These are phyloP conservation scores for Nomada ruficornis DNA, from an alignment of 2,888 invertebrate genomes.

Conservation along the genomic window DNA sequence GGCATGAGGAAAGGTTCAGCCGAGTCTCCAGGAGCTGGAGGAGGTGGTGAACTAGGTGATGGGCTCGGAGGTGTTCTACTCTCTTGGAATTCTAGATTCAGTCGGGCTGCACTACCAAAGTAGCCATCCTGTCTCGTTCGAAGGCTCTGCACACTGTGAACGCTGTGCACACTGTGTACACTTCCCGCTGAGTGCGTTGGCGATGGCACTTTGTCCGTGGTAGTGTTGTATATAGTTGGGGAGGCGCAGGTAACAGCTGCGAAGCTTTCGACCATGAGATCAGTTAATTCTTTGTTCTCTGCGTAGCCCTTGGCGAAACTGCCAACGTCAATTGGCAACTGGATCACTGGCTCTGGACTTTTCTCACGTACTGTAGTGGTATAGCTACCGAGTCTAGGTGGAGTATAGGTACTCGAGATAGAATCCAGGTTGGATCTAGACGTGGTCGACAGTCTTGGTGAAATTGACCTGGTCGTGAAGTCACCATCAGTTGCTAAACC, in stretches of 20 bases:
- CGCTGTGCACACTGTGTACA: slow-evolving; percentile 79
- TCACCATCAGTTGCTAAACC: slow-evolving; percentile 88
- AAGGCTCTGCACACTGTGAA: slow-evolving; percentile 75
- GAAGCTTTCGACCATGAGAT: slow-evolving; percentile 85
- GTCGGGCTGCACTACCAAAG: slow-evolving; percentile 85
- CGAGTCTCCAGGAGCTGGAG: slow-evolving; percentile 91
- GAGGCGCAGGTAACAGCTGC: slow-evolving; percentile 85
- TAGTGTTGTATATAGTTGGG: slow-evolving; percentile 85
- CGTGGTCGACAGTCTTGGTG: slow-evolving; percentile 80
- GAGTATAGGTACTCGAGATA: slow-evolving; percentile 77
- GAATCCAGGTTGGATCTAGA: slow-evolving; percentile 80
- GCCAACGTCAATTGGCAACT: slow-evolving; percentile 86
- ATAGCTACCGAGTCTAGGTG: slow-evolving; percentile 86
- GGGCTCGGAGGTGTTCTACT: slow-evolving; percentile 83
- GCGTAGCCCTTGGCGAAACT: slow-evolving; percentile 86
- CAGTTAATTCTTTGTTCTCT: slow-evolving; percentile 84
- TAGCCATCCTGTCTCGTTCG: slow-evolving; percentile 89
- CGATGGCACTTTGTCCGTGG: slow-evolving; percentile 86
- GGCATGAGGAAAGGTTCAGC: slow-evolving; percentile 84
- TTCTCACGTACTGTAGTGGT: slow-evolving; percentile 88
- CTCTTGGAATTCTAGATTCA: slow-evolving; percentile 85
- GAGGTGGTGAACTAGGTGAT: slow-evolving; percentile 90
- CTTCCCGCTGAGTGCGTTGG: slow-evolving; percentile 87
- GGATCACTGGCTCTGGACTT: slow-evolving; percentile 80
- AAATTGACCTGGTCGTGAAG: slow-evolving; percentile 82